Base-by-base conservation (phyloP, 2,888 invertebrate genomes). In the Formica aserva region DNA sequence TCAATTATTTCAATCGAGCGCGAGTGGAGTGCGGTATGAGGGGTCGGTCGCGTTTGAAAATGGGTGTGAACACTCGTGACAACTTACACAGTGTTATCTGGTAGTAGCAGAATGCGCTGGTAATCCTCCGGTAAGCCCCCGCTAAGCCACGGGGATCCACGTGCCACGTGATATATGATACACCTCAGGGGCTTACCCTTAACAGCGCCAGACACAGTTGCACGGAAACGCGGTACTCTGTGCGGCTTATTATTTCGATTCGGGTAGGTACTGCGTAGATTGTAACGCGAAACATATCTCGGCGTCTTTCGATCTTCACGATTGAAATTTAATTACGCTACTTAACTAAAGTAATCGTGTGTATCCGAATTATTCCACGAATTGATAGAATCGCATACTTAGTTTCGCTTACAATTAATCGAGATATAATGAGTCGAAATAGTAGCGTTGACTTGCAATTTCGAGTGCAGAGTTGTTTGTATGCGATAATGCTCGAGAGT, bases 21-120 rank as follows among this genome's bases (percentile, higher is more conserved):
- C 65, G 84, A 41, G 29, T 22, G 57, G 45, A 29, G 45, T 60
- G 81, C 84, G 85, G 85, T 6, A 52, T 81, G 72, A 83, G 52
- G 78, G 80, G 85, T 83, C 60, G 57, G 87, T 15, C 69, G 88
- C 85, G 80, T 75, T 86, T 88, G 85, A 91, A 92, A 91, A 92
- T 91, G 90, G 87, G 88, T 91, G 91, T 92, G 91, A 91, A 92
- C 91, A 88, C 86, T 92, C 72, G 78, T 92, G 94, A 94, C 93
- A 94, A 94, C 92, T 94, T 94, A 93, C 94, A 93, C 91, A 91
- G 91, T 93, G 93, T 94, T 94, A 94, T 94, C 94, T 93, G 91
- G 91, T 93, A 91, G 91, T 90, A 93, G 91, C 94, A 94, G 94
- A 93, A 92, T 94, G 92, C 89, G 91, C 91, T 90, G 87, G 89